phyloP scores from a whole-genome alignment of 2,797 vertebrate species.

The Ctenochaetus hawaiiensis region DNA sequence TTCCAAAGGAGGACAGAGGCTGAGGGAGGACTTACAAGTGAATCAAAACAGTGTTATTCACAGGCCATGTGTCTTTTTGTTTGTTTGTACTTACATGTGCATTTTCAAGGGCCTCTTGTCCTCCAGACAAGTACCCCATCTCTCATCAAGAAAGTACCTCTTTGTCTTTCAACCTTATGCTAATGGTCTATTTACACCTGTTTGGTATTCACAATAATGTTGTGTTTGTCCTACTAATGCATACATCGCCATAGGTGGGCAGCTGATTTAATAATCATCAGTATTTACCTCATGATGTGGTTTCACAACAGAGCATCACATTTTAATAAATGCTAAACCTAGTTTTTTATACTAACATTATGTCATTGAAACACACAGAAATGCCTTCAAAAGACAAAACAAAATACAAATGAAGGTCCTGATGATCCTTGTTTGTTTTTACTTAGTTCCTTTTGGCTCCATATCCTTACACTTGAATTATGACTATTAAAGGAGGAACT shows the following conservation, averaged over 20 bases:
- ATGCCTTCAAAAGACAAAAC: not conserved
- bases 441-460: too few species aligned
- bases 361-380: not conserved
- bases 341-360: not conserved
- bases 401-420: not conserved
- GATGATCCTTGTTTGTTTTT: not conserved
- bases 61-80: conserved; percentile 5
- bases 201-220: conserved; percentile 53
- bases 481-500: not conserved
- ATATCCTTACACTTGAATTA: not conserved
- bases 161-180: conserved; percentile 68
- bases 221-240: conserved; percentile 30
- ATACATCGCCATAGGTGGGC: not conserved
- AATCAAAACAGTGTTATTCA: conserved; percentile 21
- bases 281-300: conserved; percentile 10
- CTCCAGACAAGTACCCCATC: conserved; percentile 45
- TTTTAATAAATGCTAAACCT: conserved; percentile 2
- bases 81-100: conserved; percentile 34
- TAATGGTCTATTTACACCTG: conserved; percentile 63
- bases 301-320: conserved; percentile 23
- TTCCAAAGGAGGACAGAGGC: not conserved
- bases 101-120: conserved; percentile 45
- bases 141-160: conserved; percentile 26
- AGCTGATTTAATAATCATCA: conserved; percentile 40
- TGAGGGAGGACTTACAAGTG: not conserved